Conservation (phyloP, 2,113 vertebrate genomes). For the Halcyon malimbica region DNA sequence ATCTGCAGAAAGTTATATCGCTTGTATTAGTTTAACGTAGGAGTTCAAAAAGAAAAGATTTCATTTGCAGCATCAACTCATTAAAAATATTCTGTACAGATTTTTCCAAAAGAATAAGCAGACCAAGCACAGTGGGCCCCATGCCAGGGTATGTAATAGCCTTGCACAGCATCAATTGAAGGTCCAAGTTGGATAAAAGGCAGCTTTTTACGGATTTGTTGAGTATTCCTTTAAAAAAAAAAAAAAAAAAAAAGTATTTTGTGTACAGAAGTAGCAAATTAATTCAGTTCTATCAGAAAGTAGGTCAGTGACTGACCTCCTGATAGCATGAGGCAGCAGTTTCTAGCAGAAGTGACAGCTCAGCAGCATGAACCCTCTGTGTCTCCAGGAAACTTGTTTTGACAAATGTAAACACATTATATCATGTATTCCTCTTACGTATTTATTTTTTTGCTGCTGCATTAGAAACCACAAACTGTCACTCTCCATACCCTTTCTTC, state of each 20-base stretch:
- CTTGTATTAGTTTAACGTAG: background rate
- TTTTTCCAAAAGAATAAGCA: constrained; percentile 59
- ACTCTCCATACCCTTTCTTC: constrained; percentile 56
- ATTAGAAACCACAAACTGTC: constrained; percentile 69
- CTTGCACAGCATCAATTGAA: background rate
- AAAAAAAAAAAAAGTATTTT: background rate
- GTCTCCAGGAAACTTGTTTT: constrained; percentile 85
- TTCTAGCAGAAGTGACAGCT: constrained; percentile 76
- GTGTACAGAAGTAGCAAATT: constrained; percentile 71
- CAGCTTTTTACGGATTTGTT: constrained; percentile 27
- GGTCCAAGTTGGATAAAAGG: constrained; percentile 19
- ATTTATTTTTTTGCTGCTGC: constrained; percentile 53
- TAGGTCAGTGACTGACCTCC: constrained; percentile 82
- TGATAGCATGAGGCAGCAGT: constrained; percentile 88
- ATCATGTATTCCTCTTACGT: constrained; percentile 67
- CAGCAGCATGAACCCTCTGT: constrained; percentile 60
- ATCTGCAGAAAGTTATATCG: background rate
- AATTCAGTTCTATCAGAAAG: constrained; percentile 76
- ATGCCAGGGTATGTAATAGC: constrained; percentile 26
- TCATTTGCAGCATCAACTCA: constrained; percentile 18
- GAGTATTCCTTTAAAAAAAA: constrained; percentile 37
- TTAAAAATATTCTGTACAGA: constrained; percentile 29
- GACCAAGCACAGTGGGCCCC: background rate
- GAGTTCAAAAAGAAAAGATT: constrained; percentile 17
- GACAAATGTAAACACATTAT: constrained; percentile 71